Percentiles rank a stretch among this genome's conserved stretches.
phyloP scores from a whole-genome alignment of 64 coral and sea anemone species.

The Catalaphyllia jardinei region DNA sequence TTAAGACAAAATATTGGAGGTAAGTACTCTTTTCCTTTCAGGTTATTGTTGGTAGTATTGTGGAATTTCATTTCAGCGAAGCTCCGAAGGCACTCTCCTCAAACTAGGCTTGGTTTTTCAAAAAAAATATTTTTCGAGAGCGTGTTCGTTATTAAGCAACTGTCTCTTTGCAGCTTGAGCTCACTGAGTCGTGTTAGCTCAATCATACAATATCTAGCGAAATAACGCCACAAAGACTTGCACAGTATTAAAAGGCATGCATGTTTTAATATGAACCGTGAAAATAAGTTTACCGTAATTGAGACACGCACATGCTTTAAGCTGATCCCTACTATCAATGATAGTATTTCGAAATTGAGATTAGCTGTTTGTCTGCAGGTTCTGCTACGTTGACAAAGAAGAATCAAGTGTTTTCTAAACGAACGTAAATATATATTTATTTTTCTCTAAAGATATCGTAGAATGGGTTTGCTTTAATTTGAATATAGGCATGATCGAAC shows the following conservation, averaged over 20 bases:
- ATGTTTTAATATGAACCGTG: background rate
- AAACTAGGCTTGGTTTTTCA: background rate
- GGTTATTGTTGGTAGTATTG: background rate
- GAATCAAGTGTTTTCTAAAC: background rate
- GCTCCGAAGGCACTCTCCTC: background rate
- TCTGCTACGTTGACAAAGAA: background rate
- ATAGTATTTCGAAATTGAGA: background rate
- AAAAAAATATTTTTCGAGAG: background rate
- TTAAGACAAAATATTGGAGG: background rate
- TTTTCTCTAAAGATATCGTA: background rate
- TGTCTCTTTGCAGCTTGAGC: background rate
- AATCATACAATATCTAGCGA: background rate
- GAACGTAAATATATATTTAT: background rate
- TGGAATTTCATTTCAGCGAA: constrained; percentile 18
- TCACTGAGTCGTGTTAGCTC: background rate
- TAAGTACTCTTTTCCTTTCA: background rate
- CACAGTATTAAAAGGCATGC: background rate
- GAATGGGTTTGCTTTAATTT: background rate
- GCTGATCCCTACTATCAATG: background rate
- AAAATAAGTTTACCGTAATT: background rate
- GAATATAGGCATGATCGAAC: background rate
- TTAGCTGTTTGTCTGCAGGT: background rate
- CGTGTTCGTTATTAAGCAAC: background rate
- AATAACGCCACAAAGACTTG: background rate
- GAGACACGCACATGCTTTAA: background rate